Evolutionary conservation across 2,797 vertebrate species (phyloP).

Genomic region (Ispidina picta): DNA sequence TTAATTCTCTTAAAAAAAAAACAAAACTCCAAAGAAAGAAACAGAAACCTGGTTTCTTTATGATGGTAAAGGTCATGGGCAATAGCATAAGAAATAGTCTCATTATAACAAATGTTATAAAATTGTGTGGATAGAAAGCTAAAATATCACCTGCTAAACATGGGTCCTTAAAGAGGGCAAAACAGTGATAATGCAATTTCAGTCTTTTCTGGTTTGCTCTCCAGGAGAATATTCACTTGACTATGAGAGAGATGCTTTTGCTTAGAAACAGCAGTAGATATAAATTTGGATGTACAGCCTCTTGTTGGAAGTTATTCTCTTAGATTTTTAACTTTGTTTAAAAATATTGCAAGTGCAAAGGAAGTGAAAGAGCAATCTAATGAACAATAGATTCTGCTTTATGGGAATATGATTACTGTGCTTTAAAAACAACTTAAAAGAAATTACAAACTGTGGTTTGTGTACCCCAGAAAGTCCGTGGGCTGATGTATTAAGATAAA

Average conservation of each 20-base stretch:
- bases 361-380: neutral
- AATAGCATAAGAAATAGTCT: neutral
- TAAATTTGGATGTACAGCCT: neutral
- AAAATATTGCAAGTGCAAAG: neutral
- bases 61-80: neutral
- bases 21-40: neutral
- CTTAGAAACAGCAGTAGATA: neutral
- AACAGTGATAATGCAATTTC: neutral
- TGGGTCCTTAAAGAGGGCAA: neutral
- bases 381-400: neutral
- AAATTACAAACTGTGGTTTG: neutral
- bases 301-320: neutral
- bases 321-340: neutral
- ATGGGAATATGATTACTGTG: neutral
- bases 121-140: neutral
- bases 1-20: neutral
- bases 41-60: neutral
- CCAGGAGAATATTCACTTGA: neutral
- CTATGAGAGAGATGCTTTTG: neutral
- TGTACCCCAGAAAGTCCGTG: neutral
- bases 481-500: neutral
- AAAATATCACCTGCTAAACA: neutral
- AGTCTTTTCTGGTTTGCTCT: neutral
- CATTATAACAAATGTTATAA: neutral
- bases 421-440: neutral